Conservation (phyloP, 2,113 vertebrate genomes). For the Antechinus stuartii region DNA sequence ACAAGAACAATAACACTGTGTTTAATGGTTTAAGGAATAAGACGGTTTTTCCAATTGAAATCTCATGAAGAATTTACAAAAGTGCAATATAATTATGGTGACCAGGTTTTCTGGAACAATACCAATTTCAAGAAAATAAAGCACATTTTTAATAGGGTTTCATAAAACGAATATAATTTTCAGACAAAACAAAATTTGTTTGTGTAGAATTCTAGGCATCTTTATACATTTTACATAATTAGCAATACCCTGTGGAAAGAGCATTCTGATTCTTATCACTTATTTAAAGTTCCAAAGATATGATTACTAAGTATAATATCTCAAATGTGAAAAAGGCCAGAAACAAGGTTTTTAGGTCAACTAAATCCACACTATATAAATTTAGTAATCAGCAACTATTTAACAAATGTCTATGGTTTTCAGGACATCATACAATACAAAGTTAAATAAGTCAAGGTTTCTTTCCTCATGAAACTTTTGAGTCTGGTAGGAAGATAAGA, state of each 20-base stretch:
- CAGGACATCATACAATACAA: neutral
- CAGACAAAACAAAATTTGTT: slow-evolving; percentile 52
- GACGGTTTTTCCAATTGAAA: neutral
- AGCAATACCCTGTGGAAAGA: neutral
- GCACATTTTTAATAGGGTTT: neutral
- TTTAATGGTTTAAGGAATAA: accelerated
- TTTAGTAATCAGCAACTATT: neutral
- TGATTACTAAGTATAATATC: neutral
- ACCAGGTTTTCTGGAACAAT: neutral
- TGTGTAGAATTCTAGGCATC: slow-evolving; percentile 49
- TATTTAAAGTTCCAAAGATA: neutral
- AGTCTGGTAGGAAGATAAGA: neutral
- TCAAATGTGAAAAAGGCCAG: neutral
- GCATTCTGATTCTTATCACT: neutral
- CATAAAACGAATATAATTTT: neutral
- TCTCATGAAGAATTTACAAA: neutral
- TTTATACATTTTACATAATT: slow-evolving; percentile 55
- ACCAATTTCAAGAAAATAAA: neutral
- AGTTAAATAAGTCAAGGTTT: neutral
- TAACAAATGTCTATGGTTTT: neutral
- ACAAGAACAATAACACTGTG: accelerated
- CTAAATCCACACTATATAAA: neutral
- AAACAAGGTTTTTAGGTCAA: no score
- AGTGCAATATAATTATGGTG: accelerated
- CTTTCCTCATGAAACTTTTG: neutral